Evolutionary conservation across 2,888 invertebrate species (phyloP), one percentile per base, ranked within the genome.

Genomic region (Thyatira batis): DNA sequence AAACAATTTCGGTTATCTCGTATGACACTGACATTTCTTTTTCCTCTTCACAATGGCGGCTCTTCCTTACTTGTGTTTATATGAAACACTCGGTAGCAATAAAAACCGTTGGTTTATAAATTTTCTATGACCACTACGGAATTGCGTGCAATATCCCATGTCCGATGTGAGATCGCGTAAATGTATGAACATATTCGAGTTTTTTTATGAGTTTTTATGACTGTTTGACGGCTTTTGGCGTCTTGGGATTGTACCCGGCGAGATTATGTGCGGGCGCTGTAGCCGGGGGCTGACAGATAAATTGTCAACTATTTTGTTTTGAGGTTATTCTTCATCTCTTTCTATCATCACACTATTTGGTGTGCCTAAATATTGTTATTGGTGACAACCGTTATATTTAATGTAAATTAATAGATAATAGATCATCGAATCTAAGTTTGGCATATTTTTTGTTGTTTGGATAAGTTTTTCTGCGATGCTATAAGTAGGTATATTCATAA

Each of bases 121-220:
- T 48, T 48, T 48, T 48, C 48, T 48, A 48, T 48, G 28, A 27
- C 27, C 61, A 54, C 50, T 53, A 53, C 51, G 50, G 55, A 58
- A 63, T 53, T 58, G 60, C 46, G 61, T 54, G 59, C 56, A 53
- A 63, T 63, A 58, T 61, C 61, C 58, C 61, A 61, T 61, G 65
- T 61, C 64, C 60, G 62, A 64, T 73, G 71, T 63, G 68, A 65
- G 66, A 67, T 63, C 65, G 72, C 78, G 76, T 78, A 75, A 80
- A 82, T 76, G 77, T 75, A 77, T 71, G 71, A 74, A 67, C 65
- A 69, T 76, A 78, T 80, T 74, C 71, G 39, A 73, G 65, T 78
- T 79, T 84, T 48, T 82, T 84, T 78, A 82, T 63, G 76, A 70
- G 65, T 63, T 71, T 66, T 76, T 73, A 82, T 77, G 75, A 69